Base-by-base conservation (phyloP, 2,888 invertebrate genomes). In the Electrophaes corylata region DNA sequence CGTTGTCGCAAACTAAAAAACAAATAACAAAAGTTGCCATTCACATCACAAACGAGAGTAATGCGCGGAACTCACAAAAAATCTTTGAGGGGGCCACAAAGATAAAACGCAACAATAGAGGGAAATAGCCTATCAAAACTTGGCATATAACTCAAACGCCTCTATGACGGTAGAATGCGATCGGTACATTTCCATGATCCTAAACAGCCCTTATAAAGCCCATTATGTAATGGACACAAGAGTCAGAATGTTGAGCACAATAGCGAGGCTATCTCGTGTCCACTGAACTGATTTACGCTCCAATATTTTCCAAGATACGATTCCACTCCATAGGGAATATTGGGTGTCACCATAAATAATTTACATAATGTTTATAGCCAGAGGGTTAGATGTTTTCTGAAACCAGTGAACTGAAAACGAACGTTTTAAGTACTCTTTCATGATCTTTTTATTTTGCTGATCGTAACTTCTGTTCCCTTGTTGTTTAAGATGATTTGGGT, bases 171-270 rank as follows among this genome's bases (percentile, higher is more conserved):
- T 70, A 75, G 70, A 78, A 76, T 75, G 73, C 71, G 68, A 77
- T 74, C 65, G 70, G 67, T 73, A 73, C 69, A 79, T 82, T 81
- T 74, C 75, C 76, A 77, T 82, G 77, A 78, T 79, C 76, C 81
- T 81, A 78, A 85, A 79, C 76, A 81, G 80, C 74, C 76, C 81
- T 84, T 83, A 74, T 77, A 80, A 37, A 79, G 76, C 72, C 81
- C 72, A 81, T 84, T 86, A 82, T 78, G 72, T 76, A 83, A 79
- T 77, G 75, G 77, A 75, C 73, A 76, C 74, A 70, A 76, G 70
- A 77, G 76, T 71, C 72, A 65, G 72, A 74, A 73, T 69, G 73
- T 73, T 70, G 78, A 73, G 78, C 78, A 81, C 78, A 80, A 79
- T 78, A 68, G 60, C 57, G 67, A 66, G 71, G 74, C 78, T 77